phyloP scores from a whole-genome alignment of 2,113 vertebrate species.

The Sinocyclocheilus rhinocerous region DNA sequence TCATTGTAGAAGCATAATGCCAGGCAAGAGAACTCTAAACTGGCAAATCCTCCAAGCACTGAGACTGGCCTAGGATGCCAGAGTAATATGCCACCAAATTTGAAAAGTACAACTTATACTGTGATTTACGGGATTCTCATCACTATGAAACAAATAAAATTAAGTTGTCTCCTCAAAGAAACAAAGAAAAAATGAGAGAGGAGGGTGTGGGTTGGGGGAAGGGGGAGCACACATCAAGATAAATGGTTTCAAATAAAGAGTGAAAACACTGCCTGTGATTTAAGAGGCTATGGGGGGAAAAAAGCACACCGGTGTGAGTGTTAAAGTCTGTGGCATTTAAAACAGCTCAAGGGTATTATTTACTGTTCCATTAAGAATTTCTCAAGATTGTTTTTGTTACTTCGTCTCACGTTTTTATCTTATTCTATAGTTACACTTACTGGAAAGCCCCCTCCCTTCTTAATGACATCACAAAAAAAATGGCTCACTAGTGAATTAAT shows the following conservation, averaged over 20 bases:
- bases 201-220: not conserved
- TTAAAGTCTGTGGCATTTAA: constrained; percentile 63
- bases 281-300: constrained; percentile 36
- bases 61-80: constrained; percentile 50
- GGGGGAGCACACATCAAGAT: constrained; percentile 53
- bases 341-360: constrained; percentile 56
- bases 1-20: constrained; percentile 55
- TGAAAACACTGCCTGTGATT: constrained; percentile 49
- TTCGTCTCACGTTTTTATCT: constrained; percentile 34
- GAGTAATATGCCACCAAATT: constrained; percentile 55
- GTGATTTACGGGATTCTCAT: constrained; percentile 61
- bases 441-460: constrained; percentile 21
- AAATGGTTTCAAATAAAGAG: constrained; percentile 66
- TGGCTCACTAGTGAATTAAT: not conserved
- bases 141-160: constrained; percentile 60
- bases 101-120: constrained; percentile 55
- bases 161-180: constrained; percentile 52
- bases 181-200: constrained; percentile 54
- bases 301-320: constrained; percentile 42
- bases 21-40: constrained; percentile 44
- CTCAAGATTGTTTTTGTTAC: constrained; percentile 39
- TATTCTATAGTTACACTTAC: constrained; percentile 43
- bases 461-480: constrained; percentile 43
- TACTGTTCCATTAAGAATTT: constrained; percentile 60
- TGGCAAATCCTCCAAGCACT: constrained; percentile 52